Evolutionary conservation across 2,797 vertebrate species (phyloP), one percentile per base, ranked within the genome.

Genomic region (Telmatherina bonti): DNA sequence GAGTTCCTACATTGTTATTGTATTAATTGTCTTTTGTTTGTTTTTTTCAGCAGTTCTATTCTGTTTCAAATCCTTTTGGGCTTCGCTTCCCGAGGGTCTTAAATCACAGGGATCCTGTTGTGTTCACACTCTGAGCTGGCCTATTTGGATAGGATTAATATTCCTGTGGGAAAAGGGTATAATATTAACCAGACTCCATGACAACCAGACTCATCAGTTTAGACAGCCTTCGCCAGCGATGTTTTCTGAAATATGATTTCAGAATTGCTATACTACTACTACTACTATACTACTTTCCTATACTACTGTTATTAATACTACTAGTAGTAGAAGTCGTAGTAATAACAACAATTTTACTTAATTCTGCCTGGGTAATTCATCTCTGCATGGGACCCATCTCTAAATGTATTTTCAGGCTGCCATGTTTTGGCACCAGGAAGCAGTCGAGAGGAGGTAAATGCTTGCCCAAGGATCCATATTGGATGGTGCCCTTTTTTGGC

Each of bases 141-240:
- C 78, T 62, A 67, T 81, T 87, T n/a, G 70, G 41, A 74, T 72
- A 41, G 73, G 54, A 87, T 85, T 88, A 85, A 74, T 86, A 83
- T 83, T 84, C 85, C 82, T 64, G 47, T 31, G 76, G 82, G 84
- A 77, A 57, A 11, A 56, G 63, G 67, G 63, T 81, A 71, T 67
- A 85, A 84, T 84, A 88, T 79, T 79, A 75, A 54, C 76, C 71
- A 56, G 60, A 72, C 71, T 74, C 53, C 67, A 51, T 71, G 2
- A 70, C 57, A 82, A 81, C 76, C 38, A 59, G 62, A 62, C 74
- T 76, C 67, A 61, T 83, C 62, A 68, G 61, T 78, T 69, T 73
- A 70, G 81, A 70, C 63, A 57, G 62, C 49, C 74, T 71, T 58
- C 53, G 70, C 67, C 60, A 8, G 30, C 63, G 76, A 73, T 38